These are phyloP conservation scores for Uria aalge DNA, from an alignment of 2,113 vertebrate genomes.

Conservation along the genomic window DNA sequence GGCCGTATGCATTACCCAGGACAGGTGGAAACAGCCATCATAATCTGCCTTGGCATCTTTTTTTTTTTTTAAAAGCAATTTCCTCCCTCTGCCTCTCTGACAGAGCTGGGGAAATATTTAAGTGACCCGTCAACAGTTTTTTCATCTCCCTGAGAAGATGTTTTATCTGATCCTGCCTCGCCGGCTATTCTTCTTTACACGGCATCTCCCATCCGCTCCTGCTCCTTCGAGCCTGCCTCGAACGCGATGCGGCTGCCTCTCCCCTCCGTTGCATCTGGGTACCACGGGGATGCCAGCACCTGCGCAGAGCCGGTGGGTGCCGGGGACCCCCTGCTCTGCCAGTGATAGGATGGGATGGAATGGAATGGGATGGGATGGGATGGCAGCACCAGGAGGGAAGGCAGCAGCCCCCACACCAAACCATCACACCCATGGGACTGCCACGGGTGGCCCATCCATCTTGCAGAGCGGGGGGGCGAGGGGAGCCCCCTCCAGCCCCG, in stretches of 20 bases:
- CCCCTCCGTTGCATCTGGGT: rapidly evolving
- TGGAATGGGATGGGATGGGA: not conserved
- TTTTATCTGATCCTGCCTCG: constrained; percentile 36
- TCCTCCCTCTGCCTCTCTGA: constrained; percentile 52
- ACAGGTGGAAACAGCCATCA: constrained; percentile 53
- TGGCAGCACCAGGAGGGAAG: not conserved
- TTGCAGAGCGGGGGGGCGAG: rapidly evolving
- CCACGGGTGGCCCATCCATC: rapidly evolving
- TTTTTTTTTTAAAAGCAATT: constrained; percentile 50
- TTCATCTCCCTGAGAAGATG: not conserved
- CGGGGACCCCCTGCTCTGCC: not conserved
- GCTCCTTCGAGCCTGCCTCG: not conserved
- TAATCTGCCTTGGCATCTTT: constrained; percentile 45
- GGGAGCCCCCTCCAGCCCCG: not conserved
- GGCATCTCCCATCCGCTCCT: not conserved
- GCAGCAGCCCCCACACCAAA: not conserved
- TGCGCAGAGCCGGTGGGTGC: not conserved
- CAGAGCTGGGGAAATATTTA: constrained; percentile 54
- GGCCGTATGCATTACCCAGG: not conserved
- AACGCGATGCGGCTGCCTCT: rapidly evolving
- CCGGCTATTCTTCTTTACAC: not conserved
- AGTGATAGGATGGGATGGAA: not conserved
- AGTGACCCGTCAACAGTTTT: constrained; percentile 60
- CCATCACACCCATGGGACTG: rapidly evolving
- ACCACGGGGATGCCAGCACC: not conserved